Base-by-base conservation (phyloP, 2,113 vertebrate species). In the Hoplias malabaricus region DNA sequence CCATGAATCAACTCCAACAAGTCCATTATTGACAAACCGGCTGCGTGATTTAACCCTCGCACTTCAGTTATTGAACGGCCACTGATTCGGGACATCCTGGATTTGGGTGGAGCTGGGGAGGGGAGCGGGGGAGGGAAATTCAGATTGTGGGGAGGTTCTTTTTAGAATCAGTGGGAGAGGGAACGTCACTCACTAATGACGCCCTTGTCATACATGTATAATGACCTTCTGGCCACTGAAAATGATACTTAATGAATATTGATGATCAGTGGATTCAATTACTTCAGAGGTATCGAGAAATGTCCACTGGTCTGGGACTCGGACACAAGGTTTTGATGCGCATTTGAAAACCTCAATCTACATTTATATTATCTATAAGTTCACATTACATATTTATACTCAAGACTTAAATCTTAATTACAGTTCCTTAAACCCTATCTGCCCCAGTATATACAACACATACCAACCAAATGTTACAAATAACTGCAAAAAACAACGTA, bases 21-120 rank as follows among this genome's bases (percentile, higher is more conserved):
- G 75, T 84, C 82, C 69, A 81, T 82, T 79, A 84, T 82, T 80
- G 85, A 84, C 82, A 85, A 73, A 56, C 57, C 56, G 53, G 19
- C 63, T 14, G 54, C 69, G 79, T 63, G 23, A 67, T 72, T 77
- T 69, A 78, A 81, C 73, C 63, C 76, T 76, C 13, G 36, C 75
- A 46, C 33, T 23, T 74, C 77, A 67, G 75, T 84, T 77, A 88
- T 84, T 38, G 76, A 81, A 29, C 56, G 66, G 53, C 40, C 56
- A 69, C 62, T 50, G 54, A 79, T 69, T 72, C 46, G 31, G 46
- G 21, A 27, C 67, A n/a, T 16, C 23, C 10, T 48, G 12, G 12
- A 46, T 27, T 48, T n/a, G n/a, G 68, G 12, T 40, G 19, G 31
- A 10, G 29, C 3, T 11, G 38, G 34, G 0, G 31, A 9, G 4